Conservation (phyloP, 1,140 invertebrate genomes). For the Ostrea denselamellosa region DNA sequence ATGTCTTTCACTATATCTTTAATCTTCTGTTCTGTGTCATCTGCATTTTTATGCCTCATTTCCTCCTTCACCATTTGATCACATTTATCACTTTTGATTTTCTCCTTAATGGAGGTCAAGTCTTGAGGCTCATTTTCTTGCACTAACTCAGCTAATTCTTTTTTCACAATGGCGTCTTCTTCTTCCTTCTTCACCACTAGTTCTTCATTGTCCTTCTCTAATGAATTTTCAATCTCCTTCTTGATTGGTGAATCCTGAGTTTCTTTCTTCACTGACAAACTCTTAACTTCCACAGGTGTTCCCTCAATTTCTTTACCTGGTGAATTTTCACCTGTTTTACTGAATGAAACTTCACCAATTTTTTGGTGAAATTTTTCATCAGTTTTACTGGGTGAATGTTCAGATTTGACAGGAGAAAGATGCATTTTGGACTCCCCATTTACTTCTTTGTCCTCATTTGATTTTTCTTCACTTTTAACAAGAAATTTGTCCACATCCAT, state of each 20-base stretch:
- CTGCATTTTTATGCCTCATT: slow-evolving; percentile 31
- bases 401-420: slow-evolving; percentile 15
- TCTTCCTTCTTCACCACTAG: slow-evolving; percentile 55
- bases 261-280: slow-evolving; percentile 54
- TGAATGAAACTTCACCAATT: neutral
- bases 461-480: neutral
- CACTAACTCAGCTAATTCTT: slow-evolving; percentile 45
- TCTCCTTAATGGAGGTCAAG: slow-evolving; percentile 28
- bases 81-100: slow-evolving; percentile 26
- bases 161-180: slow-evolving; percentile 62
- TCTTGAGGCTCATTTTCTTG: slow-evolving; percentile 43
- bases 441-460: slow-evolving; percentile 23
- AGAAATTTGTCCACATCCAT: slow-evolving; percentile 35
- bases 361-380: slow-evolving; percentile 21
- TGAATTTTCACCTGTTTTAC: neutral
- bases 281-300: slow-evolving; percentile 34
- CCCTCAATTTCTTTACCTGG: slow-evolving; percentile 41
- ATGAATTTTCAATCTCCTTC: slow-evolving; percentile 50
- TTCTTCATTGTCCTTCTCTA: slow-evolving; percentile 62
- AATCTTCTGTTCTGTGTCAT: slow-evolving; percentile 44
- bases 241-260: slow-evolving; percentile 1
- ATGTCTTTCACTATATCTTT: slow-evolving; percentile 47
- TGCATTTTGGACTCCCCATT: slow-evolving; percentile 5
- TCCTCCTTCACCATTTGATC: slow-evolving; percentile 62
- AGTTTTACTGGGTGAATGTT: neutral